These are phyloP conservation scores for Drosophila virilis DNA, from an alignment of 1,140 invertebrate genomes.

Conservation along the genomic window DNA sequence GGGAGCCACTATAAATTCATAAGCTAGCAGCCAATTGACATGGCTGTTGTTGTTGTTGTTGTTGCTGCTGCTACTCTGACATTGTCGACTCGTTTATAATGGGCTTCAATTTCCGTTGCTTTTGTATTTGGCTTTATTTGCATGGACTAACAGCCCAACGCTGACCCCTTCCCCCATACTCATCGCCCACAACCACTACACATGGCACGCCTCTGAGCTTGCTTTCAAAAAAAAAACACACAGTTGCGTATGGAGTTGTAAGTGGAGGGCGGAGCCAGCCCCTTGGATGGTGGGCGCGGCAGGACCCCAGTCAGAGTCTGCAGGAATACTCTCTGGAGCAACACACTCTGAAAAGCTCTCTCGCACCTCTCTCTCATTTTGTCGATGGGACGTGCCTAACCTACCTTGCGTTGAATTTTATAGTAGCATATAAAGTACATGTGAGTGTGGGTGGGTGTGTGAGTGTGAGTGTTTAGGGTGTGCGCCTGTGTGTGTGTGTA, in stretches of 20 bases:
- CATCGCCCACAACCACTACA: constrained; percentile 8
- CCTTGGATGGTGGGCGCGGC: constrained; percentile 70
- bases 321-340: constrained; percentile 46
- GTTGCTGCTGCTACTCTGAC: constrained; percentile 27
- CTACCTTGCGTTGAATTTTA: constrained; percentile 76
- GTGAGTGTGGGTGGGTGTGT: constrained; percentile 7
- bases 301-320: constrained; percentile 25
- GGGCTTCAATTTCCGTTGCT: constrained; percentile 72
- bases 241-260: constrained; percentile 20
- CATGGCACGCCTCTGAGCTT: constrained; percentile 63
- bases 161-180: neutral
- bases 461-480: constrained; percentile 1
- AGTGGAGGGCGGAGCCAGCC: constrained; percentile 14
- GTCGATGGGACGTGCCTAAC: constrained; percentile 69
- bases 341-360: constrained; percentile 10
- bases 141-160: constrained; percentile 56
- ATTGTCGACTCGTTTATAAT: constrained; percentile 64
- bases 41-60: constrained; percentile 40
- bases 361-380: constrained; percentile 7
- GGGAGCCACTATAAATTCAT: constrained; percentile 59
- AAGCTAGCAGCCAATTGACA: constrained; percentile 61
- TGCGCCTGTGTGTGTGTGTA: constrained; percentile 21
- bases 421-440: constrained; percentile 66
- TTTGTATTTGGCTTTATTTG: constrained; percentile 46
- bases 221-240: constrained; percentile 56